phyloP scores from a whole-genome alignment of 2,113 vertebrate genomes.

The Camelus bactrianus region DNA sequence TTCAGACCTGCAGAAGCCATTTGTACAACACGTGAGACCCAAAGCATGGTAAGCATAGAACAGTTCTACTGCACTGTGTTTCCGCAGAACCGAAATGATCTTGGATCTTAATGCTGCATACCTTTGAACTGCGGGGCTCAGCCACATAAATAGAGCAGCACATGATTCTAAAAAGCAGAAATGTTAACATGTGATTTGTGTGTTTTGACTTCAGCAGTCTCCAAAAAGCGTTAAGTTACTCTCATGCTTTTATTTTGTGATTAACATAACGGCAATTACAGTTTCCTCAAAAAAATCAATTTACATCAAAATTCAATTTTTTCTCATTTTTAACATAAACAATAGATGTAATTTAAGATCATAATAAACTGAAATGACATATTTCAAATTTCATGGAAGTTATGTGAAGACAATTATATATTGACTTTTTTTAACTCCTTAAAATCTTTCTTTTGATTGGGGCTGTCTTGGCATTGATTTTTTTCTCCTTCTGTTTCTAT shows the following conservation, averaged over 20 bases:
- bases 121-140: slow-evolving; percentile 60
- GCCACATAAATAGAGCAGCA: slow-evolving; percentile 65
- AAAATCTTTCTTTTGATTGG: neutral
- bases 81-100: slow-evolving; percentile 56
- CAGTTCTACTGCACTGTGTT: slow-evolving; percentile 68
- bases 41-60: slow-evolving; percentile 44
- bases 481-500: neutral
- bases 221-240: slow-evolving; percentile 68
- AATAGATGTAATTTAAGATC: neutral
- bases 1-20: slow-evolving; percentile 71
- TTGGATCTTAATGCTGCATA: slow-evolving; percentile 65
- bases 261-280: slow-evolving; percentile 70
- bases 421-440: neutral
- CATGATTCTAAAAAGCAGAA: slow-evolving; percentile 69
- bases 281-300: slow-evolving; percentile 2
- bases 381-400: neutral
- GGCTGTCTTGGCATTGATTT: neutral
- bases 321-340: neutral
- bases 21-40: slow-evolving; percentile 53
- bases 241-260: slow-evolving; percentile 77
- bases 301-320: neutral
- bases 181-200: slow-evolving; percentile 66
- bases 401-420: slow-evolving; percentile 14
- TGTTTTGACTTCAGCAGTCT: slow-evolving; percentile 72
- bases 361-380: neutral